Base-by-base conservation (phyloP, 2,113 vertebrate species). In the Tricholaema leucomelas region DNA sequence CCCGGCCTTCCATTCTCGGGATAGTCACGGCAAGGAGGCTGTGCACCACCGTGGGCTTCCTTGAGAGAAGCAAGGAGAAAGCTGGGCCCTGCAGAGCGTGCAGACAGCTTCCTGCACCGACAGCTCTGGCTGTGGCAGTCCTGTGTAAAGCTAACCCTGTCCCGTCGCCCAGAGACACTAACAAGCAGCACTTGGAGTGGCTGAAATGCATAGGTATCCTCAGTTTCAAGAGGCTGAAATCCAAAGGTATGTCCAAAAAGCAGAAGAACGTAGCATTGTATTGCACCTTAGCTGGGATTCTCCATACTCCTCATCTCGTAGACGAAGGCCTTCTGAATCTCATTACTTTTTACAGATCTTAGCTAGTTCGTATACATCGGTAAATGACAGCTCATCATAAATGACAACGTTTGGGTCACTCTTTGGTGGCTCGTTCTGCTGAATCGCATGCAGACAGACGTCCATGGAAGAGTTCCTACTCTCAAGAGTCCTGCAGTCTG, bases 381-480 rank as follows among this genome's bases (percentile, higher is more conserved):
- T 76, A 92, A 89, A 76, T 80, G 76, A 64, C 28, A 28, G 16
- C 8, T 82, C 76, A n/a, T 73, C 77, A 60, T 73, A 85, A 85
- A 48, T 55, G 11, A 9, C 17, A 61, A 55, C 31, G 27, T 82
- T 85, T 76, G 14, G 28, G 74, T 81, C 60, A 23, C 28, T 84
- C 36, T 50, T 70, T 38, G 55, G 73, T 31, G 23, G 13, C 55
- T 69, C 9, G 2, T 86, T 94, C 75, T 91, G 81, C 58, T 93
- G 88, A 91, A 75, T 92, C 77, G 54, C 12, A 0, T 48, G 20
- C 25, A 73, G 31, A 30, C 35, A 69, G 83, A 60, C 59, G 80
- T 31, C 27, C 85, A 60, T 16, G 5, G 80, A 94, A 63, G 64
- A 63, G 66, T 42, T 82, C 64, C 75, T 74, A 35, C 61, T 54